These are phyloP conservation scores for Cyphomyrus discorhynchus DNA, from an alignment of 2,113 vertebrate species.

Conservation along the genomic window DNA sequence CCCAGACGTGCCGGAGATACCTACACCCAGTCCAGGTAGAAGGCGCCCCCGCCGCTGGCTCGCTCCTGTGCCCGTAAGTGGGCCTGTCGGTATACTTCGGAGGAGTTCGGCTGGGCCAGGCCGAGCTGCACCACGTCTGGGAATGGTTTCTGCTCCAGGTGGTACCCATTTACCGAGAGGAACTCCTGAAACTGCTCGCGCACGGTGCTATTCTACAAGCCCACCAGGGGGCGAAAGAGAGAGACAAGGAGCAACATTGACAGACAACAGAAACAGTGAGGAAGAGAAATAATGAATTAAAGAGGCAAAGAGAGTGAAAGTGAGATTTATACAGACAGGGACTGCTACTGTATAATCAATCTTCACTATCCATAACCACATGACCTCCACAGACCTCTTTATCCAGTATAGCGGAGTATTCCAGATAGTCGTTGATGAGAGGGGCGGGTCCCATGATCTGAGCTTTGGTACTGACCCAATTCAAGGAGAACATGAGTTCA, in stretches of 20 bases:
- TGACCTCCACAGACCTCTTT: constrained; percentile 72
- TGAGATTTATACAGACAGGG: background rate
- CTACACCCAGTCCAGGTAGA: constrained; percentile 91
- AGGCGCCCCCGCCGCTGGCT: constrained; percentile 52
- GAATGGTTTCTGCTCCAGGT: constrained; percentile 82
- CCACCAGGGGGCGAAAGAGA: constrained; percentile 2
- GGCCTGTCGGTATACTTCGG: constrained; percentile 83
- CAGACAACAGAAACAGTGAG: constrained; percentile 21
- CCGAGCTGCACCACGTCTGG: constrained; percentile 87
- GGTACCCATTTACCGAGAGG: constrained; percentile 86
- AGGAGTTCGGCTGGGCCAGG: constrained; percentile 75
- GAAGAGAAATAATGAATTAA: background rate
- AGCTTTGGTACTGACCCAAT: constrained; percentile 89
- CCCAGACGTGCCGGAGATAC: constrained; percentile 23
- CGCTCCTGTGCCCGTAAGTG: constrained; percentile 64
- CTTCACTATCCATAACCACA: background rate
- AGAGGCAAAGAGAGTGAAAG: background rate
- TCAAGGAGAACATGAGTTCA: constrained; percentile 84
- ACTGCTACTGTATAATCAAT: background rate
- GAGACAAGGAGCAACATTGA: constrained; percentile 21
- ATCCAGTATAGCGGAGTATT: constrained; percentile 76
- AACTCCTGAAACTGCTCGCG: constrained; percentile 93
- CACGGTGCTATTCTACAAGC: constrained; percentile 68
- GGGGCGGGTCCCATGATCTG: constrained; percentile 80
- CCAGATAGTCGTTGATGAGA: constrained; percentile 89